Percentiles rank a stretch among this genome's conserved stretches.
Conservation (phyloP, 1,140 invertebrate species). For the Pogonomyrmex californicus region DNA sequence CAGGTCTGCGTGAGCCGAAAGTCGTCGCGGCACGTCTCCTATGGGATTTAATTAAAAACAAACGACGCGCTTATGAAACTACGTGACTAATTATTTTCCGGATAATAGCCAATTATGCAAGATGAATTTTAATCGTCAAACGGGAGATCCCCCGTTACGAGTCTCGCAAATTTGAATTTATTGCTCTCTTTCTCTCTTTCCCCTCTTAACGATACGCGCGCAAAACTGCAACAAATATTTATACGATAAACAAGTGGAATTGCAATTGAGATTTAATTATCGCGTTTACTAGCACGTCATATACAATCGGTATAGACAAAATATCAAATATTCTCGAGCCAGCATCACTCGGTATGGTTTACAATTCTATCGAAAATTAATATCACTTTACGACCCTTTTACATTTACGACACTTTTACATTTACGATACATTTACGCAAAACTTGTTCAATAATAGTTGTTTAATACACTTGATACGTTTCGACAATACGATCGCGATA, state of each 20-base stretch:
- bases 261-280: constrained; percentile 61
- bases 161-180: constrained; percentile 36
- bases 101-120: constrained; percentile 61
- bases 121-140: constrained; percentile 60
- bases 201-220: not conserved
- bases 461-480: not conserved
- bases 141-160: constrained; percentile 6
- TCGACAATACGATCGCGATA: not conserved
- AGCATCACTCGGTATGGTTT: constrained; percentile 3
- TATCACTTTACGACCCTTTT: constrained; percentile 28
- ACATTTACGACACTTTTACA: not conserved
- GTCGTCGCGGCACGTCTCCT: constrained; percentile 20
- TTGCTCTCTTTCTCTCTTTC: constrained; percentile 8
- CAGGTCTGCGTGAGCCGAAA: not conserved
- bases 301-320: constrained; percentile 25
- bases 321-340: constrained; percentile 28
- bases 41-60: constrained; percentile 61
- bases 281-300: constrained; percentile 42
- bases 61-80: constrained; percentile 55
- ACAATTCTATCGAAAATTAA: constrained; percentile 41
- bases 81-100: constrained; percentile 58
- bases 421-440: constrained; percentile 8
- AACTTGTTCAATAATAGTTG: constrained; percentile 9
- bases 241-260: constrained; percentile 47
- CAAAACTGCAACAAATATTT: constrained; percentile 60